phyloP scores from a whole-genome alignment of 2,797 vertebrate species.

The Emydoidea blandingii region DNA sequence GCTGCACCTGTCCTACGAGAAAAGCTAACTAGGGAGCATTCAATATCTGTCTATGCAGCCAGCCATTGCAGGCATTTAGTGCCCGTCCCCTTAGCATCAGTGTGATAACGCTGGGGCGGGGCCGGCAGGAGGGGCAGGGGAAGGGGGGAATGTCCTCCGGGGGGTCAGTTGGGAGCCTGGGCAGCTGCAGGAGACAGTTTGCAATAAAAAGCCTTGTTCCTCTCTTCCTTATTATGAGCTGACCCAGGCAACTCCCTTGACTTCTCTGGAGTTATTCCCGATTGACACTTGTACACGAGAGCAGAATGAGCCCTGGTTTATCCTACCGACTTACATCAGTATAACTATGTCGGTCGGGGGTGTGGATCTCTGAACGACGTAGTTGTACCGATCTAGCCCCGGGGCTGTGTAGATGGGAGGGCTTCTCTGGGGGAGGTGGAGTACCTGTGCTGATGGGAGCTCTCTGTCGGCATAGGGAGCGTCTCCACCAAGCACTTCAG shows the following conservation, averaged over 20 bases:
- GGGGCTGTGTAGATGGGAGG: no score
- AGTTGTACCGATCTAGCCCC: no score
- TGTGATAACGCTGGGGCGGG: accelerated
- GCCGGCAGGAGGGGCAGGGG: accelerated
- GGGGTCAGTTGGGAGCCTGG: no score
- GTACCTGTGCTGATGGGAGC: no score
- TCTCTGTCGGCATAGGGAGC: neutral
- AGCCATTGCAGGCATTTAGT: neutral
- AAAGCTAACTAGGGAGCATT: neutral
- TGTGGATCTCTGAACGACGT: neutral
- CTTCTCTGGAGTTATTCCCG: neutral
- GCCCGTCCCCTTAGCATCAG: accelerated
- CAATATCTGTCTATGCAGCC: neutral
- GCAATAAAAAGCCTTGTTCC: neutral
- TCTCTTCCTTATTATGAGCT: neutral
- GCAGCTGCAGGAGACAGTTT: neutral
- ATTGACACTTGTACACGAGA: accelerated
- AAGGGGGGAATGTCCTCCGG: neutral
- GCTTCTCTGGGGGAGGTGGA: no score
- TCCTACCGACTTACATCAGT: no score
- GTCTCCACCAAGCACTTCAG: neutral
- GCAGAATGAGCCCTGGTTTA: neutral
- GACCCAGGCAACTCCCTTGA: neutral
- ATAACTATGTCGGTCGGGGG: neutral
- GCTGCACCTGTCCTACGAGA: neutral